phyloP scores from a whole-genome alignment of 2,888 invertebrate genomes.

The Subacronicta megacephala region DNA sequence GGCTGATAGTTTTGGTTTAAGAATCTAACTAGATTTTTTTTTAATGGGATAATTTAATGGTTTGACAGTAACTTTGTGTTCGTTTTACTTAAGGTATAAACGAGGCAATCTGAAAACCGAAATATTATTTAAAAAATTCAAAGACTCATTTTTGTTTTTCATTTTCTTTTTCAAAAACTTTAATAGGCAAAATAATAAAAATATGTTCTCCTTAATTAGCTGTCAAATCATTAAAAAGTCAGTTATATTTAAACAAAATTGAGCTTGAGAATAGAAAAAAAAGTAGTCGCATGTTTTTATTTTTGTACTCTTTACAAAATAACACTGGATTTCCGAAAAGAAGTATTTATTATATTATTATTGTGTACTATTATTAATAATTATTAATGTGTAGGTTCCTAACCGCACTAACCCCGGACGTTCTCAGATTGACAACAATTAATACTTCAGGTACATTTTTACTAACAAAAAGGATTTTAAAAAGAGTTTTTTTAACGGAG shows the following conservation, averaged over 20 bases:
- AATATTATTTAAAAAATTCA: not conserved
- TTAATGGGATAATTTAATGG: conserved; percentile 43
- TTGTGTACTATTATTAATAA: conserved; percentile 61
- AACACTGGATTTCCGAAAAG: conserved; percentile 52
- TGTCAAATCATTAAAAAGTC: conserved; percentile 42
- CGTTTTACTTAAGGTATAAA: not conserved
- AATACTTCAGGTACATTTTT: conserved; percentile 86
- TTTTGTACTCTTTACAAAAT: conserved; percentile 62
- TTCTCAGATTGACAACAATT: conserved; percentile 88
- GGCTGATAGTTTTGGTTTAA: conserved; percentile 69
- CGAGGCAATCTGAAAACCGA: conserved; percentile 9
- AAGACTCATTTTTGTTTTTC: too few relatives aligned
- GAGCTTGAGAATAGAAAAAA: conserved; percentile 50
- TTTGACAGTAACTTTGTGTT: conserved; percentile 24
- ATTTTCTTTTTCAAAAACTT: not conserved
- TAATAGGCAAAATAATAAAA: not conserved
- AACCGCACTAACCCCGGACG: conserved; percentile 89
- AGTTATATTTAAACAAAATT: conserved; percentile 44
- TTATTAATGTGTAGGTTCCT: conserved; percentile 84
- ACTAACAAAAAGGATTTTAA: conserved; percentile 73
- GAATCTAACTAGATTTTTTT: conserved; percentile 22
- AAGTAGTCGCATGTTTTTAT: conserved; percentile 62
- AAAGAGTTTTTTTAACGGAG: conserved; percentile 73
- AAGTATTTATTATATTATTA: conserved; percentile 53
- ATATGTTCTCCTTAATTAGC: not conserved